Conservation (phyloP, 1,140 invertebrate species). For the Bursaphelenchus mucronatus region DNA sequence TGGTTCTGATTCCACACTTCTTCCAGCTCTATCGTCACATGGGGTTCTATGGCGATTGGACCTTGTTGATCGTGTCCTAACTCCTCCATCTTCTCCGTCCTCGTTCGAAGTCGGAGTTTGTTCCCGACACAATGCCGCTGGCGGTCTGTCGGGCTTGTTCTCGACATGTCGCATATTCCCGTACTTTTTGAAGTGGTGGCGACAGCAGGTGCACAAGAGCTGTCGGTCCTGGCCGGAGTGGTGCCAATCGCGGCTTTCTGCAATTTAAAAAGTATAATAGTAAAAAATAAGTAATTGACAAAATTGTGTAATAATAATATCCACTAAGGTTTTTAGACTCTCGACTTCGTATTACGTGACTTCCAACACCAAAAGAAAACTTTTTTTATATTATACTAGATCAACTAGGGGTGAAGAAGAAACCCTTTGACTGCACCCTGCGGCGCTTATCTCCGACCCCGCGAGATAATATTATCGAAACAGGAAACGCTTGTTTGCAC, state of each 20-base stretch:
- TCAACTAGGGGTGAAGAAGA: no score
- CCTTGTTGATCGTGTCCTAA: neutral
- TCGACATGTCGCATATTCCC: slow-evolving; percentile 71
- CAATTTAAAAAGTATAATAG: slow-evolving; percentile 29
- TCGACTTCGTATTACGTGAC: no score
- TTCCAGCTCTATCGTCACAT: neutral
- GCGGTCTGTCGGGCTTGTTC: slow-evolving; percentile 31
- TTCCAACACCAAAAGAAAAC: no score
- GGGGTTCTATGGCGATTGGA: slow-evolving; percentile 13
- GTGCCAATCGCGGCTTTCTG: slow-evolving; percentile 72
- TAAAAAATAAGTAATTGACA: slow-evolving; percentile 21
- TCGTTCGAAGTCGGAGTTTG: neutral
- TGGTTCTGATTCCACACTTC: neutral
- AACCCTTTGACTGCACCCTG: no score
- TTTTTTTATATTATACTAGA: no score
- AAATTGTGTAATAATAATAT: no score
- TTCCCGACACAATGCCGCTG: slow-evolving; percentile 1
- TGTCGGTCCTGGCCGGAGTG: slow-evolving; percentile 72
- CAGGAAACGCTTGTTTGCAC: no score
- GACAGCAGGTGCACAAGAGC: slow-evolving; percentile 76
- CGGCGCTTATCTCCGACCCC: no score
- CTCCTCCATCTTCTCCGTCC: slow-evolving; percentile 10
- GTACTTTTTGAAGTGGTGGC: slow-evolving; percentile 76
- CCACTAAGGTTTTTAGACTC: no score
- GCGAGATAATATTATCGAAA: no score